A percentile compares a stretch with the other conserved stretches of the same genome.
Evolutionary conservation across 2,888 invertebrate genomes (phyloP).

Genomic region (Mongoloraphidia duomilia): DNA sequence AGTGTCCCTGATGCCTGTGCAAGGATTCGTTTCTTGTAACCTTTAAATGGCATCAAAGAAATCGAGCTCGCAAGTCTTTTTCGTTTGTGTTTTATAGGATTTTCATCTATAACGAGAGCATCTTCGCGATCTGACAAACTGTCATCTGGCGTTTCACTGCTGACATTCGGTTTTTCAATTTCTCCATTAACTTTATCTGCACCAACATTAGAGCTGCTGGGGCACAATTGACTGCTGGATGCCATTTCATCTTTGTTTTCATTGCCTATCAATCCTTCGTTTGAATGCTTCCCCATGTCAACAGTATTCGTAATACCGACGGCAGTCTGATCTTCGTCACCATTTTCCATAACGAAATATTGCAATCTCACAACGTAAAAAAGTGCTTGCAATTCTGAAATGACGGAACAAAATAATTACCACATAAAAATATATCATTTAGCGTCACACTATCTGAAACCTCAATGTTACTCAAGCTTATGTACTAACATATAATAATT

Average conservation of each 20-base stretch:
- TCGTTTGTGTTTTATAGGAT: constrained; percentile 13
- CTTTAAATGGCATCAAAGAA: constrained; percentile 5
- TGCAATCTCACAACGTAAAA: constrained; percentile 8
- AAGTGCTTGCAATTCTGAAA: too few species aligned
- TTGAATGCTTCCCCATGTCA: constrained; percentile 26
- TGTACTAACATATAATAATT: too few species aligned
- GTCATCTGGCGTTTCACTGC: constrained; percentile 18
- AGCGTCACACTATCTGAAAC: too few species aligned
- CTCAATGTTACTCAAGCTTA: too few species aligned
- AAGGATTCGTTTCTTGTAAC: constrained; percentile 9
- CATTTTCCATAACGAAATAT: constrained; percentile 30
- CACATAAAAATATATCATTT: too few species aligned
- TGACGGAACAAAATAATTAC: too few species aligned
- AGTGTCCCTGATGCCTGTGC: constrained; percentile 2
- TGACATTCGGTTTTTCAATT: constrained; percentile 6
- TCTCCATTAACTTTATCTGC: constrained; percentile 25
- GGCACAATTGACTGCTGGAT: too few species aligned
- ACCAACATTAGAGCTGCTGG: too few species aligned
- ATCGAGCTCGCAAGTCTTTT: constrained; percentile 9
- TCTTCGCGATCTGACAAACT: constrained; percentile 29
- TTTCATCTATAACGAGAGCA: constrained; percentile 28
- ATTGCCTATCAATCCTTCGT: constrained; percentile 14
- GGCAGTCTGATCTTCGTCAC: constrained; percentile 19
- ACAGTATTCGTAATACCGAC: constrained; percentile 13
- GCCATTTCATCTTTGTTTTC: too few species aligned